These are phyloP conservation scores for Mystacornis crossleyi DNA, from an alignment of 2,113 vertebrate species.

Conservation along the genomic window DNA sequence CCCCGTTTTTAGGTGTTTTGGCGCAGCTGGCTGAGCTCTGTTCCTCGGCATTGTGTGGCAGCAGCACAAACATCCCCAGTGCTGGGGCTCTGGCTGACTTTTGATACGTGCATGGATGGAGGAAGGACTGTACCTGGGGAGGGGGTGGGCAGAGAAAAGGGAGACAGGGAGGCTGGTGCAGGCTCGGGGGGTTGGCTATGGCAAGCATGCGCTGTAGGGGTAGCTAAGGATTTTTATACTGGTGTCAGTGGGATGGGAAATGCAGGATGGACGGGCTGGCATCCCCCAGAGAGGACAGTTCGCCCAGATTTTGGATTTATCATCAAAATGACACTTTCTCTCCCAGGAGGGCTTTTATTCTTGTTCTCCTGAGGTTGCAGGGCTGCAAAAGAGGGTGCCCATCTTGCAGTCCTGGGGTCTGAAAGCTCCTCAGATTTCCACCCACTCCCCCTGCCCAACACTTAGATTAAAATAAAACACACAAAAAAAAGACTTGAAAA, in stretches of 20 bases:
- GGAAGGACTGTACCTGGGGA: neutral
- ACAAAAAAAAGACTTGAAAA: neutral
- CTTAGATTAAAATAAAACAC: neutral
- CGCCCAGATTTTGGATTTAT: neutral
- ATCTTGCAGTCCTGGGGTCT: neutral
- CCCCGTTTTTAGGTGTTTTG: neutral
- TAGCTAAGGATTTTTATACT: constrained; percentile 10
- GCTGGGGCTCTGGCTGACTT: constrained; percentile 1
- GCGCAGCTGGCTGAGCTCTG: neutral
- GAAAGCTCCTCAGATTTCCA: neutral
- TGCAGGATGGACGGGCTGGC: neutral
- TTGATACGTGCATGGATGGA: constrained; percentile 44
- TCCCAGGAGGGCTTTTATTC: neutral
- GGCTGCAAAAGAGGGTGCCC: neutral
- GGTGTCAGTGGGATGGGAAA: neutral
- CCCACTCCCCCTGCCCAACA: neutral
- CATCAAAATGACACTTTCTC: neutral
- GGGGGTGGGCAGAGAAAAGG: constrained; percentile 13
- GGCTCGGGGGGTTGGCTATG: neutral
- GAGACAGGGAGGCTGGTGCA: too few relatives aligned
- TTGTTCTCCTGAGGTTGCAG: neutral
- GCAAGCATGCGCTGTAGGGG: constrained; percentile 35
- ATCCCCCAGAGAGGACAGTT: neutral
- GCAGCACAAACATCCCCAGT: neutral
- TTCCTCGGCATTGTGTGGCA: neutral